Conservation (phyloP, 2,113 vertebrate species). For the Danio rerio region DNA sequence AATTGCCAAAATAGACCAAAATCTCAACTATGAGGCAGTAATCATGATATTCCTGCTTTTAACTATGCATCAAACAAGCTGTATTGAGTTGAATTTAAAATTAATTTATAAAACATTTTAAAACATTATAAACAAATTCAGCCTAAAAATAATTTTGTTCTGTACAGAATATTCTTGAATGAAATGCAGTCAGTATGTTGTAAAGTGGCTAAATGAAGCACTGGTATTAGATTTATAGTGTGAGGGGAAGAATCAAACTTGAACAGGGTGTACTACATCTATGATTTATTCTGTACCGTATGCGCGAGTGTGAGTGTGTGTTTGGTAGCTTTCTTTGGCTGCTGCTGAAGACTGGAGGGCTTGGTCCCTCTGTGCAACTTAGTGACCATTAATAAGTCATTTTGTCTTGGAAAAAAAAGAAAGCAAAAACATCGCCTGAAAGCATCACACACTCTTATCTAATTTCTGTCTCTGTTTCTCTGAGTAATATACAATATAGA, state of each 20-base stretch:
- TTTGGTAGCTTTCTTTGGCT: constrained; percentile 40
- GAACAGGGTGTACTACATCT: not conserved
- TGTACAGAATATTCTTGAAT: not conserved
- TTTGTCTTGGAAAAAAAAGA: constrained; percentile 42
- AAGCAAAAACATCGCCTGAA: constrained; percentile 14
- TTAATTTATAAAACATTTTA: too few relatives aligned
- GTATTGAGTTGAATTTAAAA: not conserved
- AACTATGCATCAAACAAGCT: not conserved
- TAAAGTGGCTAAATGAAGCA: not conserved
- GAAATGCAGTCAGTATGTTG: not conserved
- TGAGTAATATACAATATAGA: constrained; percentile 42
- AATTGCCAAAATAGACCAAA: not conserved
- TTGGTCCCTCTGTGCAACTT: constrained; percentile 48
- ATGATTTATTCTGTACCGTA: constrained; percentile 1
- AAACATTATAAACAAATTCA: too few relatives aligned
- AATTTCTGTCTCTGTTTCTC: constrained; percentile 56
- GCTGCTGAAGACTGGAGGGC: constrained; percentile 38
- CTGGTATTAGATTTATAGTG: constrained; percentile 2
- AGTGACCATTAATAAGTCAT: constrained; percentile 56
- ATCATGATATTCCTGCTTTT: not conserved
- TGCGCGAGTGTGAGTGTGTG: not conserved
- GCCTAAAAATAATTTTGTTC: not conserved
- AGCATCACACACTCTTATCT: constrained; percentile 53
- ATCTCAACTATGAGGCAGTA: not conserved
- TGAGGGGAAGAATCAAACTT: not conserved